Evolutionary conservation across 1,140 invertebrate genomes (phyloP).

Genomic region (Cryptotermes secundus): DNA sequence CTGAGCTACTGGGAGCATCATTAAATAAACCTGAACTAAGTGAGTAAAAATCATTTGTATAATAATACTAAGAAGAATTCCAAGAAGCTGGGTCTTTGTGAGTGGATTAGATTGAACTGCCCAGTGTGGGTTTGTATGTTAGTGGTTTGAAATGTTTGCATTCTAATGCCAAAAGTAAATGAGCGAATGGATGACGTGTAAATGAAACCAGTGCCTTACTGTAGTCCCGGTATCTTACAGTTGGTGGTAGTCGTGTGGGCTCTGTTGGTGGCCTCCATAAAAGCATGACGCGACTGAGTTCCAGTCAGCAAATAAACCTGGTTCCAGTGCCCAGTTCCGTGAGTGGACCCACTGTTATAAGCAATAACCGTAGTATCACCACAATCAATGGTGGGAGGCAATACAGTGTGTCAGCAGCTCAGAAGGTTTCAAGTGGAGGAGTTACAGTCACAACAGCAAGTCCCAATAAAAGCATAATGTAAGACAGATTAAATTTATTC

Average conservation of each 20-base stretch:
- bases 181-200: too few relatives aligned
- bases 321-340: conserved; percentile 18
- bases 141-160: too few relatives aligned
- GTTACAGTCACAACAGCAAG: conserved; percentile 54
- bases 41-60: too few relatives aligned
- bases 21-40: too few relatives aligned
- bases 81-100: too few relatives aligned
- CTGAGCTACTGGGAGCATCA: too few relatives aligned
- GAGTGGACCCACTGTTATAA: conserved; percentile 12
- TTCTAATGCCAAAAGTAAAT: too few relatives aligned
- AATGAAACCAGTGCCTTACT: too few relatives aligned
- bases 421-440: conserved; percentile 57
- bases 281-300: conserved; percentile 77
- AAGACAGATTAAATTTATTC: not conserved
- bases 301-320: conserved; percentile 65
- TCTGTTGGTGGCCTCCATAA: conserved; percentile 76
- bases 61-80: too few relatives aligned
- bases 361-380: conserved; percentile 41
- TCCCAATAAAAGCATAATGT: conserved; percentile 26
- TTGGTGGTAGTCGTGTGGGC: conserved; percentile 50
- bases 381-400: conserved; percentile 38
- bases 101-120: too few relatives aligned
- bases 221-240: conserved; percentile 21
- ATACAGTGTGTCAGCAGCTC: conserved; percentile 34
- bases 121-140: too few relatives aligned